Evolutionary conservation across 2,888 invertebrate species (phyloP), one percentile per base, ranked within the genome.

Genomic region (Osedax frankpressi): DNA sequence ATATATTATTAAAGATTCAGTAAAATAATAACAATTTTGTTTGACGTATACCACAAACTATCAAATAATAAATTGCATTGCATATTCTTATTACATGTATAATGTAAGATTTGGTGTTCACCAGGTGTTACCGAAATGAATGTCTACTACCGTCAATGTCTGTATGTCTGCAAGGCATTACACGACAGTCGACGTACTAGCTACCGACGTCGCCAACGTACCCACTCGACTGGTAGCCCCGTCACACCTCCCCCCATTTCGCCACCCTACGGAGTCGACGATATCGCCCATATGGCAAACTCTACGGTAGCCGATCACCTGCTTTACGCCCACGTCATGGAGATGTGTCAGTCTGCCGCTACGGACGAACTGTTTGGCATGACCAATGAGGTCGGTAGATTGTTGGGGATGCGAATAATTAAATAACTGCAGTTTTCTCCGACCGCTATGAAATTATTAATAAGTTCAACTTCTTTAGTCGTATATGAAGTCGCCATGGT

Each of bases 301-400:
- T 80, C 87, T 74, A 92, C 93, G 75, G 96, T 96, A 76, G 44
- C 19, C 6, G 97, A 98, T 84, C 92, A 93, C 84, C 91, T 98
- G 78, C 89, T 98, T 76, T 98, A 97, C 86, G 92, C 94, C 83
- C 93, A 98, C 86, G 97, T 98, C 78, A 92, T 98, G 81, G 92
- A 96, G 86, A 91, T 97, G 91, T 98, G 97, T 86, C 96, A 97
- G 86, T 90, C 93, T 80, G 98, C 97, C 76, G 97, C 97, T 44
- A 87, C 97, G 80, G 96, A 97, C 85, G 98, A 98, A 87, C 86
- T 98, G 79, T 92, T 96, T 85, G 94, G 93, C 74, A 93, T 94
- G 73, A 80, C 81, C n/a, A 79, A 81, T 82, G 93, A 93, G 80
- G 84, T 82, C 77, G 75, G 76, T 68, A 14, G 27, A 30, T 26